These are phyloP conservation scores for Nemurella pictetii DNA, from an alignment of 2,888 invertebrate genomes.

Conservation along the genomic window DNA sequence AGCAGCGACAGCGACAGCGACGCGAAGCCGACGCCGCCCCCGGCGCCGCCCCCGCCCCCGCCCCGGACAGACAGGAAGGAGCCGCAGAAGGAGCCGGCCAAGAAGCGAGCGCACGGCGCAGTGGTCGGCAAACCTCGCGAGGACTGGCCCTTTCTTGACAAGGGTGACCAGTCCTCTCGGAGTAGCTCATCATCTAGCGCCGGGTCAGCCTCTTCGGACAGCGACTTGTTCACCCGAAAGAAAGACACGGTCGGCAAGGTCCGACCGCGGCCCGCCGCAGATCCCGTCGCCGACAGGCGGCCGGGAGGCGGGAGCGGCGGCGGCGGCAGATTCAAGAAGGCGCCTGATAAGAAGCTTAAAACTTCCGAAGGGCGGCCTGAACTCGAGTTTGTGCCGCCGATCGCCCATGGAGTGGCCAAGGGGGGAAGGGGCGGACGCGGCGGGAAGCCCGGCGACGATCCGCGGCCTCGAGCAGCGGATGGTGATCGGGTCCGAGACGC, in stretches of 20 bases:
- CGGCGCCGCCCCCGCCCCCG: not conserved
- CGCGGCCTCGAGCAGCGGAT: constrained; percentile 43
- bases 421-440: constrained; percentile 47
- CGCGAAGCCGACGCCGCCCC: constrained; percentile 31
- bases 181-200: constrained; percentile 60
- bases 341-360: constrained; percentile 81
- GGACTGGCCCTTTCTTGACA: constrained; percentile 80
- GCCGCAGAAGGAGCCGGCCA: constrained; percentile 36
- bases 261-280: constrained; percentile 48
- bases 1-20: constrained; percentile 62
- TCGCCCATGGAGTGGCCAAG: constrained; percentile 70
- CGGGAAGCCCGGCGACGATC: constrained; percentile 39
- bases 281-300: not conserved
- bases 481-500: constrained; percentile 70
- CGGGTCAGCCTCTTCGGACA: constrained; percentile 51
- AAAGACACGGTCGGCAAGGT: constrained; percentile 45
- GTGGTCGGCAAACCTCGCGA: constrained; percentile 44
- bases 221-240: constrained; percentile 43
- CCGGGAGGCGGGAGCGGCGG: constrained; percentile 37
- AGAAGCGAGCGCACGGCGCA: constrained; percentile 41
- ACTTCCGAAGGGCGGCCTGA: constrained; percentile 79
- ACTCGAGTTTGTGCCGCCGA: constrained; percentile 70
- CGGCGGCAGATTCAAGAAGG: constrained; percentile 62
- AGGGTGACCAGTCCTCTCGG: constrained; percentile 70
- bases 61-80: constrained; percentile 24